These are phyloP conservation scores for Triplophysa rosa DNA, from an alignment of 2,113 vertebrate species.

Conservation along the genomic window DNA sequence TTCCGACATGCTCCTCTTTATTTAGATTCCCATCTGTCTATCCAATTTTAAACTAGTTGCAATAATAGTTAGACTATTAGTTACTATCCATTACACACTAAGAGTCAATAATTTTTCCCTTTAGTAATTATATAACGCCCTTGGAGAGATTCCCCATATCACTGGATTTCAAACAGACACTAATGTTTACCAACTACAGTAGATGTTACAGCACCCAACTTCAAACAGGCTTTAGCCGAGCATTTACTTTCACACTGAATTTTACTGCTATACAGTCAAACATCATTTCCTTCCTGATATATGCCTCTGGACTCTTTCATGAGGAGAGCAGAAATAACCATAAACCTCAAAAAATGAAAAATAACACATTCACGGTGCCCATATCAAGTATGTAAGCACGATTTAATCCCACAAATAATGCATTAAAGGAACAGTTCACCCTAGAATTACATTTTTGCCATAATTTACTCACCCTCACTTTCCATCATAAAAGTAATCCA, in stretches of 20 bases:
- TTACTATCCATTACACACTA: constrained; percentile 21
- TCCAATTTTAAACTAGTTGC: neutral
- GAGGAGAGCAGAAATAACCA: too few relatives aligned
- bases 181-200: neutral
- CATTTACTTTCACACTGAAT: too few relatives aligned
- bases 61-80: constrained; percentile 16
- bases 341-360: too few relatives aligned
- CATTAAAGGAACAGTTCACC: too few relatives aligned
- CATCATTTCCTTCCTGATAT: neutral
- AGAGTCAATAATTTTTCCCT: neutral
- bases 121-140: neutral
- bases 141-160: neutral
- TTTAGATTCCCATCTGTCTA: constrained; percentile 23
- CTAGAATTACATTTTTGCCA: too few relatives aligned
- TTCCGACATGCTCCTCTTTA: neutral
- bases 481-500: too few relatives aligned
- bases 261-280: too few relatives aligned
- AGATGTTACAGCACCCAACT: neutral
- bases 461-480: too few relatives aligned
- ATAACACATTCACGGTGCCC: too few relatives aligned
- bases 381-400: too few relatives aligned
- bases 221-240: neutral
- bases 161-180: neutral
- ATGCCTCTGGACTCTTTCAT: neutral
- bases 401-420: too few relatives aligned